Percentiles rank a stretch among this genome's conserved stretches.
These are phyloP conservation scores for Paragorgia papillata DNA, from an alignment of 92 coral and sea anemone species.

Conservation along the genomic window DNA sequence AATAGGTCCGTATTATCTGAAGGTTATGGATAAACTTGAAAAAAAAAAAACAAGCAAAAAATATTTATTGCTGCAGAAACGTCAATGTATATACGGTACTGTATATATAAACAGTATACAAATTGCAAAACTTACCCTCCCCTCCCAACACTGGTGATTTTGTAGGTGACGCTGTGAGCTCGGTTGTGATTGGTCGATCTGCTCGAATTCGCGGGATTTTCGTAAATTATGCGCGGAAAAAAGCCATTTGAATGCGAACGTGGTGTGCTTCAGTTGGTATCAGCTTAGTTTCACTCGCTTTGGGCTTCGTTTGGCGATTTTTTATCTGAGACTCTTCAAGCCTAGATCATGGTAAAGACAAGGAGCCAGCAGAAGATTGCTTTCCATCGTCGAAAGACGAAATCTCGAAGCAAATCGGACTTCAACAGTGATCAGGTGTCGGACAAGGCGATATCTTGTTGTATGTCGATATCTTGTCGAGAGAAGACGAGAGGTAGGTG, in stretches of 20 bases:
- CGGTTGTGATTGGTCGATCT: background rate
- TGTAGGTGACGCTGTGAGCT: too few species aligned
- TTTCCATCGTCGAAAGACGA: constrained; percentile 80
- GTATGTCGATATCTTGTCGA: constrained; percentile 1
- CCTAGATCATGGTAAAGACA: constrained; percentile 12
- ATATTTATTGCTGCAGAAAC: too few species aligned
- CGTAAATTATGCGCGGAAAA: constrained; percentile 25
- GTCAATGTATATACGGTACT: too few species aligned
- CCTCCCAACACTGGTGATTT: too few species aligned
- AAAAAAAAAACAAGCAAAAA: too few species aligned
- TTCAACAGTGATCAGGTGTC: background rate
- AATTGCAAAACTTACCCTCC: too few species aligned
- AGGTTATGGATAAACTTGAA: too few species aligned
- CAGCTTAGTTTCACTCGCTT: background rate
- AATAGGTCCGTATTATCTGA: too few species aligned
- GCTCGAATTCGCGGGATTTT: constrained; percentile 22
- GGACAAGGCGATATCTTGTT: constrained; percentile 3
- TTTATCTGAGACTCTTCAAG: too few species aligned
- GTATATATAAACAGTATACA: too few species aligned
- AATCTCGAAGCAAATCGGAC: constrained; percentile 34
- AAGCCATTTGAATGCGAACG: constrained; percentile 11
- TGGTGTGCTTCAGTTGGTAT: background rate
- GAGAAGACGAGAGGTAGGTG: constrained; percentile 12
- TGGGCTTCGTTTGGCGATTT: background rate
- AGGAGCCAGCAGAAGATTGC: constrained; percentile 74